Evolutionary conservation across 2,113 vertebrate species (phyloP).

Genomic region (Synodontis membranacea): DNA sequence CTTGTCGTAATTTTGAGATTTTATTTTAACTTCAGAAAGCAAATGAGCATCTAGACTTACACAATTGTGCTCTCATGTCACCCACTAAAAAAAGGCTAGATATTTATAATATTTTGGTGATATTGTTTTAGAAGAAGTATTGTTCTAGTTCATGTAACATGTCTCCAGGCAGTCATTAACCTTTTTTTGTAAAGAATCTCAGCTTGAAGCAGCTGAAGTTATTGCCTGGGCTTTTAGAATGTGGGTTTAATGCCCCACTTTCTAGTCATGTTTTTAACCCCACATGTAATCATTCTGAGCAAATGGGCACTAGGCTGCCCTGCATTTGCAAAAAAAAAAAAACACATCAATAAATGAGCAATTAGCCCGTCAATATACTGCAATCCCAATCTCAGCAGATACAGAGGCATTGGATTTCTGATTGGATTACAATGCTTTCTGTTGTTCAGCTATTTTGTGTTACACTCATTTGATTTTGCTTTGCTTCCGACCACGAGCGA

Average conservation of each 20-base stretch:
- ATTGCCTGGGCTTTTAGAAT: slow-evolving; percentile 39
- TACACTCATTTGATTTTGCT: slow-evolving; percentile 63
- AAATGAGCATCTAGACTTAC: background rate
- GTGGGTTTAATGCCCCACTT: slow-evolving; percentile 42
- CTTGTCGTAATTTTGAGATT: background rate
- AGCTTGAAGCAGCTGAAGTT: slow-evolving; percentile 21
- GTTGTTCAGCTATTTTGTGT: slow-evolving; percentile 62
- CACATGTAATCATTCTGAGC: slow-evolving; percentile 51
- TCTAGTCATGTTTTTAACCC: slow-evolving; percentile 52
- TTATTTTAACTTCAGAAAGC: background rate
- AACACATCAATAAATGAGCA: slow-evolving; percentile 71
- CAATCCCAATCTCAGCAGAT: slow-evolving; percentile 71
- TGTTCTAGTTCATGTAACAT: slow-evolving; percentile 16
- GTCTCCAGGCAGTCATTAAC: slow-evolving; percentile 42
- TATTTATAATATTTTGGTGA: background rate
- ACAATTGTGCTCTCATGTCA: background rate
- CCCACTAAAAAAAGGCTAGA: background rate
- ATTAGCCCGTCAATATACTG: slow-evolving; percentile 74
- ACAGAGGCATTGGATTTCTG: slow-evolving; percentile 66
- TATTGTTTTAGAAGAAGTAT: slow-evolving; percentile 9
- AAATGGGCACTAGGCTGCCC: slow-evolving; percentile 61
- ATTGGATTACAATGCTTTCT: slow-evolving; percentile 66
- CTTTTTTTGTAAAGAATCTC: slow-evolving; percentile 29
- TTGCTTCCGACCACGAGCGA: slow-evolving; percentile 48
- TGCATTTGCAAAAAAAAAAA: slow-evolving; percentile 65